Percentiles rank a stretch among this genome's conserved stretches.
These are phyloP conservation scores for Xenopus tropicalis DNA, from an alignment of 2,113 vertebrate genomes.

Conservation along the genomic window UCB_Xtro_10.0 CM004449.2:84288501-84289000, in stretches of 20 bases:
- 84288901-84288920: conserved; percentile 95
- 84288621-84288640: conserved; percentile 63
- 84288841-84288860: conserved; percentile 51
- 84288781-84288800: conserved; percentile 67
- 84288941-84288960: conserved; percentile 90
- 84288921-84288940: conserved; percentile 95
- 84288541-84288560: conserved; percentile 53
- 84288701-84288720: conserved; percentile 57
- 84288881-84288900: conserved; percentile 69
- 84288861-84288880: conserved; percentile 56
- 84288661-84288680: conserved; percentile 55
- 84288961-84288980: conserved; percentile 52
- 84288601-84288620: conserved; percentile 67
- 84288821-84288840: conserved; percentile 32
- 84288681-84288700: conserved; percentile 52
- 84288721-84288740: conserved; percentile 71
- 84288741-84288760: conserved; percentile 57
- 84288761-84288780: conserved; percentile 63
- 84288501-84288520: conserved; percentile 62
- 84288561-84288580: conserved; percentile 65
- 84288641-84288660: conserved; percentile 70
- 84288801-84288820: conserved; percentile 61
- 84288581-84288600: conserved; percentile 71
- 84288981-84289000: neutral
- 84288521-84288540: conserved; percentile 60